phyloP scores from a whole-genome alignment of 2,888 invertebrate genomes.

The Lamellibrachia columna region DNA sequence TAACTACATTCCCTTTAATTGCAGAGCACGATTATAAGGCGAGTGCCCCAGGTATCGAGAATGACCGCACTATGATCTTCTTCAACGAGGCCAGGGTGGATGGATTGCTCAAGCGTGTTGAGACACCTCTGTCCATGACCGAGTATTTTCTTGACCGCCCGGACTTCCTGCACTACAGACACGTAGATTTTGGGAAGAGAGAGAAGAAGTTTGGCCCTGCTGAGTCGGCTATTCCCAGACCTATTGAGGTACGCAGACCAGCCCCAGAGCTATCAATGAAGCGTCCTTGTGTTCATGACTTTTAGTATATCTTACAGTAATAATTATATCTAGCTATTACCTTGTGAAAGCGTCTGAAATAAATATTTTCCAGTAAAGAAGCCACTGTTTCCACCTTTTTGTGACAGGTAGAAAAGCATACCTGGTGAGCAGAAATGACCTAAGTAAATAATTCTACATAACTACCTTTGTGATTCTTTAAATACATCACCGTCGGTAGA shows the following conservation, averaged over 20 bases:
- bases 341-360: too few species aligned
- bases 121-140: conserved; percentile 62
- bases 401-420: too few species aligned
- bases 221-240: conserved; percentile 47
- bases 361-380: too few species aligned
- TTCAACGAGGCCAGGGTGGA: conserved; percentile 75
- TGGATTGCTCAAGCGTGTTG: conserved; percentile 70
- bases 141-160: conserved; percentile 62
- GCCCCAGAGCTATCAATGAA: background rate
- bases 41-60: conserved; percentile 61
- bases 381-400: too few species aligned
- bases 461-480: too few species aligned
- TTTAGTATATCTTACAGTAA: too few species aligned
- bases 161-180: conserved; percentile 63
- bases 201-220: conserved; percentile 64
- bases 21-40: conserved; percentile 63
- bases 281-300: too few species aligned
- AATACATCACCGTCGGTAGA: too few species aligned
- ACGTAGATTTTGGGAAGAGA: conserved; percentile 61
- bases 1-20: conserved; percentile 13
- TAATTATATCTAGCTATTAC: too few species aligned
- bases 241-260: conserved; percentile 52
- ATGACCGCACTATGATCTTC: conserved; percentile 71
- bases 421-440: too few species aligned
- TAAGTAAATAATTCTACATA: too few species aligned